Conservation (phyloP, 2,113 vertebrate genomes). For the Sinocyclocheilus maitianheensis region DNA sequence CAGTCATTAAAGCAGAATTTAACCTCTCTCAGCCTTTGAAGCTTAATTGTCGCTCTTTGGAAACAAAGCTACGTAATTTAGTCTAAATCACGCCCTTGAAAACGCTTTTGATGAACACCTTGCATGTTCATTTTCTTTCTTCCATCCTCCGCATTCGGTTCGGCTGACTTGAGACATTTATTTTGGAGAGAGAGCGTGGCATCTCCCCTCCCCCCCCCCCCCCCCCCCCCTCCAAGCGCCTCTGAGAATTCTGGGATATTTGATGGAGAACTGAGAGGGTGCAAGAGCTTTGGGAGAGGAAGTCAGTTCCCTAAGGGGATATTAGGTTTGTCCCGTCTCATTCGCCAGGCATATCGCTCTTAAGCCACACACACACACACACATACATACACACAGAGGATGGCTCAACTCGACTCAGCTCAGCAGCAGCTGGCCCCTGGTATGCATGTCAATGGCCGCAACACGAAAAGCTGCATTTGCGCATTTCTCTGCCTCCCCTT, state of each 20-base stretch:
- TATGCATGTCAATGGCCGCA: slow-evolving; percentile 70
- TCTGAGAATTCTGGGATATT: slow-evolving; percentile 77
- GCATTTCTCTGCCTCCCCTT: slow-evolving; percentile 10
- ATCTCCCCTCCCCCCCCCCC: slow-evolving; percentile 45
- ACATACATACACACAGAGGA: slow-evolving; percentile 59
- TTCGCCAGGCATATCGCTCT: slow-evolving; percentile 74
- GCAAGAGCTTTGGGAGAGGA: slow-evolving; percentile 71
- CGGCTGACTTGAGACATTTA: slow-evolving; percentile 29
- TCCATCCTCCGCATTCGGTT: neutral
- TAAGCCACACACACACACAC: slow-evolving; percentile 28
- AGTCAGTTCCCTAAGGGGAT: slow-evolving; percentile 82
- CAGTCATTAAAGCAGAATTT: slow-evolving; percentile 30
- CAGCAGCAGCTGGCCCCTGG: slow-evolving; percentile 77
- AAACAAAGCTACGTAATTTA: slow-evolving; percentile 41
- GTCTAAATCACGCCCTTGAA: slow-evolving; percentile 28
- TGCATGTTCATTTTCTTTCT: slow-evolving; percentile 40
- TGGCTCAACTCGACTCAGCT: slow-evolving; percentile 62
- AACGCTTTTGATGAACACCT: slow-evolving; percentile 29
- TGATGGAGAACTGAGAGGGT: slow-evolving; percentile 53
- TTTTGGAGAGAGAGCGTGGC: slow-evolving; percentile 1
- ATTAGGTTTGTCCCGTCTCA: slow-evolving; percentile 82
- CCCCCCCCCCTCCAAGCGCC: slow-evolving; percentile 50
- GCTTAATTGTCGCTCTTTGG: slow-evolving; percentile 38
- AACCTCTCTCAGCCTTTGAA: slow-evolving; percentile 31
- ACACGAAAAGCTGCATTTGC: slow-evolving; percentile 35